Evolutionary conservation across 1,140 invertebrate species (phyloP).

Genomic region (Camponotus floridanus): DNA sequence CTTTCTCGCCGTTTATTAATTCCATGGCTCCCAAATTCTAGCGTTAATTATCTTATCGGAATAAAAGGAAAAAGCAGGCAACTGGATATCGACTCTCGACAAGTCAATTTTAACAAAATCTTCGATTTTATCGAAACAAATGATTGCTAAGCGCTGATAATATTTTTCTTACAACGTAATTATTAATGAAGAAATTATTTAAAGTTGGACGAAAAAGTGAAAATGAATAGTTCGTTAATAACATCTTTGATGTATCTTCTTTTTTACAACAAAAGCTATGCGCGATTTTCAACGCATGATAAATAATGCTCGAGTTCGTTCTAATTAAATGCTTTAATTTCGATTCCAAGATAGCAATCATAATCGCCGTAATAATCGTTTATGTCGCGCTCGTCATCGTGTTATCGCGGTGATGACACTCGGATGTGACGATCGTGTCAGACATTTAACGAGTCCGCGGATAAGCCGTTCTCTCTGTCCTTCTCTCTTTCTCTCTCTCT

Average conservation of each 20-base stretch:
- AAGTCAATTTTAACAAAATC: neutral
- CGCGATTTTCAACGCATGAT: neutral
- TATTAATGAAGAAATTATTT: neutral
- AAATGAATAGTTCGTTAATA: neutral
- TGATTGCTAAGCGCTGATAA: neutral
- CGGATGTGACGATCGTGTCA: slow-evolving; percentile 67
- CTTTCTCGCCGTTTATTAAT: slow-evolving; percentile 28
- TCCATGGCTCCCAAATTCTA: neutral
- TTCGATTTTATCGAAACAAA: neutral
- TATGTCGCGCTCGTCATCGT: slow-evolving; percentile 40
- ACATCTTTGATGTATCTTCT: neutral
- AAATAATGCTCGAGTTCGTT: neutral
- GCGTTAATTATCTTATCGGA: slow-evolving; percentile 30
- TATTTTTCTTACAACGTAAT: neutral
- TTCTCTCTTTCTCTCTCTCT: neutral
- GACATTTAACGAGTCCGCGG: slow-evolving; percentile 69
- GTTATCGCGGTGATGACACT: slow-evolving; percentile 67
- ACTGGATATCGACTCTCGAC: neutral
- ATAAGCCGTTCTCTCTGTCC: slow-evolving; percentile 41
- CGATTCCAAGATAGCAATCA: slow-evolving; percentile 16
- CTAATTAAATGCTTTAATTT: too few relatives aligned
- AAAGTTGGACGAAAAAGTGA: neutral
- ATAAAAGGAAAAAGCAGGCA: neutral
- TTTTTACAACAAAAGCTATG: neutral
- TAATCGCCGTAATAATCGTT: slow-evolving; percentile 51